Base-by-base conservation (phyloP, 2,113 vertebrate genomes). In the Arothron firmamentum region DNA sequence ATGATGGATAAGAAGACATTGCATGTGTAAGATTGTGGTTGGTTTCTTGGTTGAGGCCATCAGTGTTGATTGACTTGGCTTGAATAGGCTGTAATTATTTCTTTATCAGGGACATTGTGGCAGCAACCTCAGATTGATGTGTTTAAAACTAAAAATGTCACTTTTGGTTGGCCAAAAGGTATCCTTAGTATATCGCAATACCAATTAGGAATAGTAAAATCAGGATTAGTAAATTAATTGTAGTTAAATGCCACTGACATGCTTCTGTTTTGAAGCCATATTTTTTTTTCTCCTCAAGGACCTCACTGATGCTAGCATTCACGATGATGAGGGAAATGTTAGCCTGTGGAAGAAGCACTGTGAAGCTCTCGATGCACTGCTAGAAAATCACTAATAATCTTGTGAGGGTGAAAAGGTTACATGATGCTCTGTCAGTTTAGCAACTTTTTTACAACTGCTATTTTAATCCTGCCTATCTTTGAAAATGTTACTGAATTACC, bases 371-470 rank as follows among this genome's bases (percentile, higher is more conserved):
- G 43, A 57, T 42, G 12, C 67, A 63, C 60, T 52, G 67, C 49
- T 50, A 52, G 47, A 14, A 17, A 45, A 20, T 51, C 52, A 47
- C n/a, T 16, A 17, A 16, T 23, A 18, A 19, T 46, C 60, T 70
- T 5, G 21, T 43, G 4, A 62, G 48, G 31, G 31, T 12, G 14
- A 38, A 14, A 49, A 59, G 54, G 42, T 53, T 59, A 20, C 20
- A 19, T 52, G 19, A 45, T 16, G 49, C 31, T 58, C 43, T 57
- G 21, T 52, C 16, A 54, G 17, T 59, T 25, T 46, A 56, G 46
- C 34, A 60, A 38, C 45, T 65, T 66, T 72, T 66, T 58, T 72
- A 60, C 57, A 34, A 61, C 70, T 61, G 51, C 10, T 56, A 23
- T 65, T 56, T 25, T 15, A 23, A 62, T 6, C 49, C 59, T 21